Evolutionary conservation across 2,113 vertebrate species (phyloP), one percentile per base, ranked within the genome.

Genomic region (Motacilla alba): DNA sequence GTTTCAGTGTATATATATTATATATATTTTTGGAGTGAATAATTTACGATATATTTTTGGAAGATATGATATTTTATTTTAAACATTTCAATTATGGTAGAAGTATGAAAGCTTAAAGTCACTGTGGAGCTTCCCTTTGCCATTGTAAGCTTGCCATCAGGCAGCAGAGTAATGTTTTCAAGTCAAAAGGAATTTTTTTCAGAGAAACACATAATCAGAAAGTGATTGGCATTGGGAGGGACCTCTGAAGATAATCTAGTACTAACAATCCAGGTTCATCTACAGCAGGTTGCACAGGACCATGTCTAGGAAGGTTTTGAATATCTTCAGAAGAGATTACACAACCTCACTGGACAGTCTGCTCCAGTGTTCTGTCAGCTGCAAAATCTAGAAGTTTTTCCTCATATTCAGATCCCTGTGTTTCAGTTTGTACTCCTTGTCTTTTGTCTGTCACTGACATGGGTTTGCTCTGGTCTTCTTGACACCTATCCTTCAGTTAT

Each of bases 1-100:
- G 6, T 73, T 94, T 90, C 80, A 94, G 16, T 52, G 58, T 69
- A 67, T 95, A 20, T 67, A 59, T 88, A 35, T 35, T 52, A 60
- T 69, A 67, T 95, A 20, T 67, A 59, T 88, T 88, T 84, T 88
- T 86, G 22, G n/a, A 92, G 43, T 50, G 62, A 72, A 92, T 95
- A 95, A 91, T 60, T 81, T 33, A 82, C 23, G 21, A 27, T 64
- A 53, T 64, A 58, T 90, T 93, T 58, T 76, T 87, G 66, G 44
- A 95, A 72, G 66, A 39, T 19, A 44, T 16, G 5, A 53, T 58
- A 66, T 67, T 90, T 77, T 83, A 70, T 91, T 92, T 96, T 52
- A 79, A 95, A 63, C 0, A 8, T 85, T 96, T 84, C 13, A 35
- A 35, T 19, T 35, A 64, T 5, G 22, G 26, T 63, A 23, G 7